These are phyloP conservation scores for Eriosoma lanigerum DNA, from an alignment of 1,140 invertebrate genomes.

Conservation along the genomic window DNA sequence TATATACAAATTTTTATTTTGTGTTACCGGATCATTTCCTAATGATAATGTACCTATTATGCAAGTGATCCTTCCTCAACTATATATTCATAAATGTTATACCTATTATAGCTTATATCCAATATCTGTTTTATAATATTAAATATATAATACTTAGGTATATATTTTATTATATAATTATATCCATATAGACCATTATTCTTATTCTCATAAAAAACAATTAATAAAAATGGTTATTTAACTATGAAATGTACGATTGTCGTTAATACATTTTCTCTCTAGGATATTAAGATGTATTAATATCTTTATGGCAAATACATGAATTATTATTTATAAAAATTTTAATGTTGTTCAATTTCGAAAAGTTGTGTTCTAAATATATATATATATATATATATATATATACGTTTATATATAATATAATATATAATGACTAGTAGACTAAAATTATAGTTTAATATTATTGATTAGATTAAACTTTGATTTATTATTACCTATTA, in stretches of 20 bases:
- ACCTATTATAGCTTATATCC: background rate
- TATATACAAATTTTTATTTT: slow-evolving; percentile 6
- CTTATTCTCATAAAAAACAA: too few relatives aligned
- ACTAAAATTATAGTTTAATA: slow-evolving; percentile 3
- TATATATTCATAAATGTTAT: background rate
- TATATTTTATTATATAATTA: background rate
- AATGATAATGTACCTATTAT: background rate
- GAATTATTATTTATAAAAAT: slow-evolving; percentile 13
- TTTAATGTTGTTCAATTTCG: slow-evolving; percentile 40
- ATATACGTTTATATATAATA: background rate
- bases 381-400: background rate
- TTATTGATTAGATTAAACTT: slow-evolving; percentile 5
- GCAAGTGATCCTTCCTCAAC: background rate
- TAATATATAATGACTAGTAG: slow-evolving; percentile 23
- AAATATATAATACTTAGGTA: background rate
- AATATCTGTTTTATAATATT: background rate
- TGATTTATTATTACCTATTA: slow-evolving; percentile 18
- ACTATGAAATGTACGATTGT: background rate
- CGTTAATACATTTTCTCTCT: background rate
- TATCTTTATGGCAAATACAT: slow-evolving; percentile 4
- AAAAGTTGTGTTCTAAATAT: slow-evolving; percentile 43
- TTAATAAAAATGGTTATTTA: too few relatives aligned
- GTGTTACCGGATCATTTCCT: background rate
- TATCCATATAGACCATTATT: slow-evolving; percentile 4
- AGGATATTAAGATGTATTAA: background rate